Conservation (phyloP, 2,888 invertebrate species). For the Fragum whitleyi region DNA sequence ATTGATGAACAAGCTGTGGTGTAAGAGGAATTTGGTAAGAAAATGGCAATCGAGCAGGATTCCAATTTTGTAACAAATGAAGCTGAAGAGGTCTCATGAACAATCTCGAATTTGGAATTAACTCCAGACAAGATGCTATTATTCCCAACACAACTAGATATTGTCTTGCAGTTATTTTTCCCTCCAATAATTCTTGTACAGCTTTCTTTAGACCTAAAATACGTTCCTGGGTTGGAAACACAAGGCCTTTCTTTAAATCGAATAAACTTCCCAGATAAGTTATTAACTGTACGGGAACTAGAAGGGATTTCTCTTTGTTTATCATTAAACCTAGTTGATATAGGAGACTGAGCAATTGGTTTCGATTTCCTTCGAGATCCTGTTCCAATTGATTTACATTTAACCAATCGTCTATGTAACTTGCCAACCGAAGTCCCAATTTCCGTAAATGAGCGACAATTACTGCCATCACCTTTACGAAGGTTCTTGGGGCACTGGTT, state of each 20-base stretch:
- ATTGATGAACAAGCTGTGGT: background rate
- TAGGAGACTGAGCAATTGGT: slow-evolving; percentile 28
- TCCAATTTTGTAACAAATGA: slow-evolving; percentile 36
- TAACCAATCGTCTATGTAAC: slow-evolving; percentile 51
- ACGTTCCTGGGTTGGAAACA: slow-evolving; percentile 32
- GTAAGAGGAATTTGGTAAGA: background rate
- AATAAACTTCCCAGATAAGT: slow-evolving; percentile 24
- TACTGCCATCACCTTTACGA: slow-evolving; percentile 52
- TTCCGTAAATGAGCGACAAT: slow-evolving; percentile 38
- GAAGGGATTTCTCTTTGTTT: slow-evolving; percentile 48
- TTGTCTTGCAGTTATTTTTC: slow-evolving; percentile 2
- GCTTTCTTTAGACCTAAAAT: background rate
- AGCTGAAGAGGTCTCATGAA: slow-evolving; percentile 50
- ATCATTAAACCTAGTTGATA: slow-evolving; percentile 45
- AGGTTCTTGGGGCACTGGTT: slow-evolving; percentile 39
- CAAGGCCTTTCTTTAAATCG: slow-evolving; percentile 5
- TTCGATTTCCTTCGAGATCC: slow-evolving; percentile 22
- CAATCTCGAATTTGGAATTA: slow-evolving; percentile 38
- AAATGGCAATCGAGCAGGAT: slow-evolving; percentile 4
- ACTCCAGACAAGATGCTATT: slow-evolving; percentile 44
- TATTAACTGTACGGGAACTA: slow-evolving; percentile 29
- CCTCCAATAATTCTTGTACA: slow-evolving; percentile 6
- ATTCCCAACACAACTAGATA: slow-evolving; percentile 38
- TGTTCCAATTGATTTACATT: slow-evolving; percentile 32
- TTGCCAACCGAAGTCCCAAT: slow-evolving; percentile 33